Percentiles rank a stretch among this genome's conserved stretches.
These are phyloP conservation scores for Neodon shergylaensis DNA, from an alignment of 2,113 vertebrate genomes.

Conservation along the genomic window DNA sequence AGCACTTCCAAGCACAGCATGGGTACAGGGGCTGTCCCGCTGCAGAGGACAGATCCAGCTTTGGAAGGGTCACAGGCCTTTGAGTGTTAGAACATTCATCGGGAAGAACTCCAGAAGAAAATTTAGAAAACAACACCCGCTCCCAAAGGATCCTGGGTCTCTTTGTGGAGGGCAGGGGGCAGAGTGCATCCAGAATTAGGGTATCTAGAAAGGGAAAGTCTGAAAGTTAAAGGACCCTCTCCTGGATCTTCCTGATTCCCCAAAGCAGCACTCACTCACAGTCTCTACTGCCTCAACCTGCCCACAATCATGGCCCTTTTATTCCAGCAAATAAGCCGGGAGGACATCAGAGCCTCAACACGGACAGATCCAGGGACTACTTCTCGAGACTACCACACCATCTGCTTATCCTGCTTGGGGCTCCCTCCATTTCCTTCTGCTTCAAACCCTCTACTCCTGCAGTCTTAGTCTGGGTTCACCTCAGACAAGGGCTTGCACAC, in stretches of 20 bases:
- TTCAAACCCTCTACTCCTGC: background rate
- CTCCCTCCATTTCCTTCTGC: background rate
- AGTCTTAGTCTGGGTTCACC: background rate
- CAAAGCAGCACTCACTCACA: background rate
- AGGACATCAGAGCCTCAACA: background rate
- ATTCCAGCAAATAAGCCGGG: background rate
- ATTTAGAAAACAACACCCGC: background rate
- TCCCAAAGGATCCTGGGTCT: background rate
- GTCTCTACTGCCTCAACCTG: background rate
- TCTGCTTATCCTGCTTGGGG: background rate
- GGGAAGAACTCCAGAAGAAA: constrained; percentile 23
- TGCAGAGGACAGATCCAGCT: background rate
- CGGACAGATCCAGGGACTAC: background rate
- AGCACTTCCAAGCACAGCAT: background rate
- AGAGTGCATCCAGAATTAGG: background rate
- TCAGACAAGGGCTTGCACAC: background rate
- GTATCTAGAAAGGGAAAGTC: background rate
- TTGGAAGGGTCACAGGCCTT: background rate
- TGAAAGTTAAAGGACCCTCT: background rate
- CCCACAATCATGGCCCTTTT: no score
- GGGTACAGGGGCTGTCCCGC: background rate
- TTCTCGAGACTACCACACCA: background rate
- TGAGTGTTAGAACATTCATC: background rate
- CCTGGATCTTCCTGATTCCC: background rate
- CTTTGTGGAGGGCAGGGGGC: background rate